Conservation (phyloP, 2,797 vertebrate species). For the Phataginus tricuspis region DNA sequence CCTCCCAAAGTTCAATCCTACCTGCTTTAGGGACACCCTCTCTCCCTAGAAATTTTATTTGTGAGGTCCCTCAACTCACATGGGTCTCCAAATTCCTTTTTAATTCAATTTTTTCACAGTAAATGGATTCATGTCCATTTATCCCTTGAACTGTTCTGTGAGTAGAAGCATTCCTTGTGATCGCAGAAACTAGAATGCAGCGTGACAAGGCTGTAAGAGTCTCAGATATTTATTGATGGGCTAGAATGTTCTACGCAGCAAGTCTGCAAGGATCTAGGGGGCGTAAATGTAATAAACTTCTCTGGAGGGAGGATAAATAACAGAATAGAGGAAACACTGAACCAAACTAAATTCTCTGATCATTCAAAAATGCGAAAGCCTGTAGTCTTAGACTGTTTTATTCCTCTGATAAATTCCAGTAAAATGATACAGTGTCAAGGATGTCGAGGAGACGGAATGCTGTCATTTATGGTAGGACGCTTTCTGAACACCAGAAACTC, state of each 20-base stretch:
- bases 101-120: too few species aligned
- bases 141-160: not conserved
- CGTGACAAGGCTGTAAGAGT: not conserved
- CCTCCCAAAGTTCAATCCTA: accelerated
- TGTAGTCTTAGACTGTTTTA: not conserved
- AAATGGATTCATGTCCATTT: accelerated
- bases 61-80: not conserved
- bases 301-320: not conserved
- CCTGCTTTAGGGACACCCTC: not conserved
- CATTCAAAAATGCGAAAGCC: not conserved
- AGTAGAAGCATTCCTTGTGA: too few species aligned
- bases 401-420: not conserved
- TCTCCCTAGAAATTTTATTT: not conserved
- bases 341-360: not conserved
- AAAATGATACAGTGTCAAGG: not conserved
- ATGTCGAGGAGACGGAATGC: not conserved
- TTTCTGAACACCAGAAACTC: too few species aligned
- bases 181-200: accelerated
- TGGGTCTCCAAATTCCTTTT: not conserved
- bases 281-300: not conserved
- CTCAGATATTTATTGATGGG: accelerated
- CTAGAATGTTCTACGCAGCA: accelerated
- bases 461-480: not conserved
- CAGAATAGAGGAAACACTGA: not conserved
- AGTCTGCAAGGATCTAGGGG: not conserved